Evolutionary conservation across 2,888 invertebrate species (phyloP), one percentile per base, ranked within the genome.

Genomic region (Mesorhabditis spiculigera): DNA sequence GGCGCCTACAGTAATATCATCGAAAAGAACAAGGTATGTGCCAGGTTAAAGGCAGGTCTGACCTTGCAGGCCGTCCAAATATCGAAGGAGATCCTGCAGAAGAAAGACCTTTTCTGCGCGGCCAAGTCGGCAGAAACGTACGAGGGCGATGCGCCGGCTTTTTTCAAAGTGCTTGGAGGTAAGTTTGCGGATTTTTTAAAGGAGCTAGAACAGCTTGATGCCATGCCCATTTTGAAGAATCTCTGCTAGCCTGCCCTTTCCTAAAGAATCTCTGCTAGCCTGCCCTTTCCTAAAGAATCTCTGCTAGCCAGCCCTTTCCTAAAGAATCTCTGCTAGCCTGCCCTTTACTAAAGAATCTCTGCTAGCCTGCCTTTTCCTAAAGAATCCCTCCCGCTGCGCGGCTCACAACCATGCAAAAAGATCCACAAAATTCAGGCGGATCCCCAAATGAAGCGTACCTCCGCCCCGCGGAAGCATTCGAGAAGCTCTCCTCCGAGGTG

Each of bases 61-160:
- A 44, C n/a, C 4, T 28, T 41, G 63, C 45, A 77, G 76, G 80
- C 80, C 8, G 71, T 78, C 13, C 82, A 82, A 73, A 70, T 83
- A 5, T 78, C 79, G 43, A 78, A 76, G 45, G 75, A 75, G 6
- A 75, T 83, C 41, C 66, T 75, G 3, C 75, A 81, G 45, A 77
- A 76, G 41, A 70, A 75, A n/a, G 81, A 83, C 71, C 68, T 83
- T 16, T 70, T 71, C 41, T 79, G 80, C 45, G 6, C 64, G 4
- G 81, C 80, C 4, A 71, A 71, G 43, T 61, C 72, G n/a, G 65
- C 75, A 28, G 75, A 74, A 44, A 72, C 71, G 69, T 71, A n/a
- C 68, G 45, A 45, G 50, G 63, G 16, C 67, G 66, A 13, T 5
- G 66, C 63, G 28, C 42, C 50, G 43, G 62, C 66, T 28, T 78